phyloP scores from a whole-genome alignment of 1,140 invertebrate species.

The Hypsibius dujardini region DNA sequence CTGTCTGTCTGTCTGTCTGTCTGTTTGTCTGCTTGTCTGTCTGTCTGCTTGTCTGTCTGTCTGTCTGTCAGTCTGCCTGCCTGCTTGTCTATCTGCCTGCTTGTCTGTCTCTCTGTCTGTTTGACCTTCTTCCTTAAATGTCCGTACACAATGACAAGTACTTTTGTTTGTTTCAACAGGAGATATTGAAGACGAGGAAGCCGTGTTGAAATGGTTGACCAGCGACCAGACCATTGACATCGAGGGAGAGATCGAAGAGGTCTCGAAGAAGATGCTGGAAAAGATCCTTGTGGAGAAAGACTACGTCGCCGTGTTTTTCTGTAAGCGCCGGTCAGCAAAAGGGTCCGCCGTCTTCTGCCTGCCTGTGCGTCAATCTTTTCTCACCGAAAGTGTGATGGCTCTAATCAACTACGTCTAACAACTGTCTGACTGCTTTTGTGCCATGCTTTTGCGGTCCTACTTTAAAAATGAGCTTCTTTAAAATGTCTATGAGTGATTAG shows the following conservation, averaged over 20 bases:
- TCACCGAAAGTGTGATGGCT: background rate
- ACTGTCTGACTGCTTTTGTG: too few species aligned
- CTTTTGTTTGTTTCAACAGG: slow-evolving; percentile 31
- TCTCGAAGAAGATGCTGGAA: slow-evolving; percentile 82
- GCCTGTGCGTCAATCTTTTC: background rate
- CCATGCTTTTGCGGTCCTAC: too few species aligned
- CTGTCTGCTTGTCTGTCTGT: too few species aligned
- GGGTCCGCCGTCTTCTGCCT: slow-evolving; percentile 11
- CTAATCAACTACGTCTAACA: too few species aligned
- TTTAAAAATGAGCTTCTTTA: too few species aligned
- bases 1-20: too few species aligned
- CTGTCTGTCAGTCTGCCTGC: too few species aligned
- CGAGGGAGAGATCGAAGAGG: slow-evolving; percentile 87
- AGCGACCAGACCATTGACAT: slow-evolving; percentile 86
- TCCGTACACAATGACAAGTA: slow-evolving; percentile 22
- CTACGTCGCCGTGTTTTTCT: slow-evolving; percentile 82
- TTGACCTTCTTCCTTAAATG: slow-evolving; percentile 12
- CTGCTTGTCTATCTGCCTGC: too few species aligned
- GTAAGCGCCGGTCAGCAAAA: slow-evolving; percentile 51
- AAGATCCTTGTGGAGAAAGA: slow-evolving; percentile 83
- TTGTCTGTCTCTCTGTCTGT: too few species aligned
- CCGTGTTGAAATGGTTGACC: slow-evolving; percentile 67
- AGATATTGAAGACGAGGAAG: slow-evolving; percentile 67
- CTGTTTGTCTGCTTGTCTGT: too few species aligned
- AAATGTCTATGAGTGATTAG: too few species aligned